Conservation (phyloP, 2,113 vertebrate genomes). For the Junco hyemalis region DNA sequence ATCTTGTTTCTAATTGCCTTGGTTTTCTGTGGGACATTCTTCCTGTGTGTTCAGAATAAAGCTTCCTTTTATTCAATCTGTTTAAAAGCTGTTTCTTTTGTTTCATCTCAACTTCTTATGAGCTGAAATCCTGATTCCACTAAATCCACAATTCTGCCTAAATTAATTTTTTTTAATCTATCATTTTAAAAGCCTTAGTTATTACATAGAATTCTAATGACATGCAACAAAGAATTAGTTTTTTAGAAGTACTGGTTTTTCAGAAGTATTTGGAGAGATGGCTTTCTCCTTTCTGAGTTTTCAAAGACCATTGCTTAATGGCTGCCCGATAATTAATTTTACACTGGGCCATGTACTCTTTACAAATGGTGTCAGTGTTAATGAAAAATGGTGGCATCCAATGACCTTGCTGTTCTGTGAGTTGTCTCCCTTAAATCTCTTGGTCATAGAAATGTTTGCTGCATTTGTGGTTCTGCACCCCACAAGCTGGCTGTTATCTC, state of each 20-base stretch:
- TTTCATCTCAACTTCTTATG: not conserved
- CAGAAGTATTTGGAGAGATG: not conserved
- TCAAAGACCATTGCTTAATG: not conserved
- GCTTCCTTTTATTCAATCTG: not conserved
- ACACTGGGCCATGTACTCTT: not conserved
- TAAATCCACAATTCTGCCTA: not conserved
- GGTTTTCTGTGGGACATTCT: not conserved
- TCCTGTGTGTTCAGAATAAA: not conserved
- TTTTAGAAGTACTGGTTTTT: not conserved
- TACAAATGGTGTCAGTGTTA: not conserved
- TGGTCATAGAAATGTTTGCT: not conserved
- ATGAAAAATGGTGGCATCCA: not conserved
- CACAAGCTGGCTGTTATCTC: not conserved
- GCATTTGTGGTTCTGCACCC: not conserved
- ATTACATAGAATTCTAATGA: not conserved
- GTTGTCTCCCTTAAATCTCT: not conserved
- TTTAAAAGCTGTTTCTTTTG: not conserved
- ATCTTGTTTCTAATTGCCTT: not conserved
- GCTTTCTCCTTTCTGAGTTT: not conserved
- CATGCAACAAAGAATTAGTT: not conserved
- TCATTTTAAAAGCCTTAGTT: not conserved
- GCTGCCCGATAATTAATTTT: not conserved
- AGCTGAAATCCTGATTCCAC: not conserved
- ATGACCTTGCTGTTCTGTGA: not conserved
- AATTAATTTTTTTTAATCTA: not conserved